Conservation (phyloP, 2,888 invertebrate genomes). For the Dermolepida albohirtum region DNA sequence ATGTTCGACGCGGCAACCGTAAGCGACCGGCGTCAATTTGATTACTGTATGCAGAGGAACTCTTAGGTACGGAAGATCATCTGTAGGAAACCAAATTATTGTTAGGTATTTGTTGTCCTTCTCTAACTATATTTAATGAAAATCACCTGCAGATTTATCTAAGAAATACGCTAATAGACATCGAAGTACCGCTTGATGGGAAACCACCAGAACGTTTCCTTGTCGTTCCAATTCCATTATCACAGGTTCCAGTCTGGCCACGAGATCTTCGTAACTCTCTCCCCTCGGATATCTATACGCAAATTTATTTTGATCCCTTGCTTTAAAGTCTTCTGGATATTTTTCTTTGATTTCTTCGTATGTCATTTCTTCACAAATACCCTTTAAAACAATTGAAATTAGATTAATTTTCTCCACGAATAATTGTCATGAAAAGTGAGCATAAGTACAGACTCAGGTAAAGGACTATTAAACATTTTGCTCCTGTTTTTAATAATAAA, state of each 20-base stretch:
- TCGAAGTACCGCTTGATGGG: conserved; percentile 96
- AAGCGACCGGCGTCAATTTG: conserved; percentile 97
- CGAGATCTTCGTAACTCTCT: conserved; percentile 98
- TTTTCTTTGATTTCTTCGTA: conserved; percentile 95
- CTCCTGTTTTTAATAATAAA: too few relatives aligned
- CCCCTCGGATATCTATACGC: conserved; percentile 91
- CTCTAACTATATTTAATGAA: conserved; percentile 37
- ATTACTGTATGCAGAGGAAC: conserved; percentile 96
- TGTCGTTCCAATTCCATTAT: conserved; percentile 99
- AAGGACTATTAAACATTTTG: too few relatives aligned
- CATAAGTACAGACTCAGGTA: too few relatives aligned
- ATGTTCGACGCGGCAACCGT: conserved; percentile 97
- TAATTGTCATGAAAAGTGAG: too few relatives aligned
- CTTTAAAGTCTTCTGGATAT: conserved; percentile 95
- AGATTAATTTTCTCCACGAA: too few relatives aligned
- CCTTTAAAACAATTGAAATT: conserved; percentile 68
- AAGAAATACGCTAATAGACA: conserved; percentile 98
- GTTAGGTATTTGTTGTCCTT: background rate
- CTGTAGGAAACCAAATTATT: conserved; percentile 62
- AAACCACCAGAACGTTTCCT: conserved; percentile 94
- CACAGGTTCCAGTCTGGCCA: conserved; percentile 96
- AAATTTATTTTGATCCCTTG: conserved; percentile 97
- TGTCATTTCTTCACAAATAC: conserved; percentile 99
- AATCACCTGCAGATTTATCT: conserved; percentile 89
- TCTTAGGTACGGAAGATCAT: conserved; percentile 89